Percentiles rank a stretch among this genome's conserved stretches.
Conservation (phyloP, 2,888 invertebrate genomes). For the Exephanes ischioxanthus region DNA sequence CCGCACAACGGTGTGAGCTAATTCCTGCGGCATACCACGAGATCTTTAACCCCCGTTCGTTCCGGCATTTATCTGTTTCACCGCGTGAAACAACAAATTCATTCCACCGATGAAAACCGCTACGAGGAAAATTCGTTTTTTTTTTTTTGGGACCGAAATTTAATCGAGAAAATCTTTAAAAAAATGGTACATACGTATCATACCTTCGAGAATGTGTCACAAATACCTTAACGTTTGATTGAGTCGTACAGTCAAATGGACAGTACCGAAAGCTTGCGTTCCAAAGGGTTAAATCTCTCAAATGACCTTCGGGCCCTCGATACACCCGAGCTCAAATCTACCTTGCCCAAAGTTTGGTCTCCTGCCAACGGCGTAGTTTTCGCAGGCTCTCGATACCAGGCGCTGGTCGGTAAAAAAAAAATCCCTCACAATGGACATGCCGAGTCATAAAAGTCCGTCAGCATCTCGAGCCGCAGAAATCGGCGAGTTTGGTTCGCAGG, state of each 20-base stretch:
- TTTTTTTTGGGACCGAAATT: neutral
- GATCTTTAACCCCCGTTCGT: slow-evolving; percentile 7
- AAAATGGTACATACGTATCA: no score
- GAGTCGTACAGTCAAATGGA: no score
- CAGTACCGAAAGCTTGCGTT: no score
- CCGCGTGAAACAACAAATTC: neutral
- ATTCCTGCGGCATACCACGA: slow-evolving; percentile 19
- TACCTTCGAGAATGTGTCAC: no score
- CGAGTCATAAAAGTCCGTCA: neutral
- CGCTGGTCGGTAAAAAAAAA: slow-evolving; percentile 36
- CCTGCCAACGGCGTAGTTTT: neutral
- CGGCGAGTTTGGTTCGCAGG: slow-evolving; percentile 39
- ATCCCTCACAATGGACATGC: neutral
- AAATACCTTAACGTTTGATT: no score
- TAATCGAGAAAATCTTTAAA: neutral
- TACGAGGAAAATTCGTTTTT: neutral
- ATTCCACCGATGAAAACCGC: neutral
- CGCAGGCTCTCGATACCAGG: slow-evolving; percentile 20
- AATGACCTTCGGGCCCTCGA: neutral
- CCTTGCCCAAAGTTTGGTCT: neutral
- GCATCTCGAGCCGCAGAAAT: slow-evolving; percentile 1
- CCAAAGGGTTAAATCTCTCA: neutral
- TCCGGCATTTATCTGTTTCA: slow-evolving; percentile 9
- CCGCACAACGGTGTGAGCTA: slow-evolving; percentile 24
- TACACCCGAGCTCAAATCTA: neutral